Conservation (phyloP, 2,888 invertebrate genomes). For the Cryptops parisi region DNA sequence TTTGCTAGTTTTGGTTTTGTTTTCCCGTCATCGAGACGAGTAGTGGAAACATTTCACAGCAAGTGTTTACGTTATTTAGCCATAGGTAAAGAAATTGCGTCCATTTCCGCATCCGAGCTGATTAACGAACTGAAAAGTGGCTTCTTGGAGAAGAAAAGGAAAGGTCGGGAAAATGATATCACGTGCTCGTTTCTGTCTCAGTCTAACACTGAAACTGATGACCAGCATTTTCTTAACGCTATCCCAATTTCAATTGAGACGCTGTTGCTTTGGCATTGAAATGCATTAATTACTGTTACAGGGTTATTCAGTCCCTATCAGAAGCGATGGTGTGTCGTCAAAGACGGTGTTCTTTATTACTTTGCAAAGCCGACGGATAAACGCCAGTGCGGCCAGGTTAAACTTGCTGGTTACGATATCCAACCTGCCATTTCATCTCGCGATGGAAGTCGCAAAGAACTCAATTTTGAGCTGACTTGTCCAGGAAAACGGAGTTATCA, state of each 20-base stretch:
- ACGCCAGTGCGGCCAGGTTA: background rate
- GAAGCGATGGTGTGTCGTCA: constrained; percentile 6
- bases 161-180: background rate
- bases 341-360: constrained; percentile 8
- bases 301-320: constrained; percentile 5
- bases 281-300: background rate
- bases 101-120: background rate
- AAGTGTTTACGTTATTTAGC: background rate
- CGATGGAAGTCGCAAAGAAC: background rate
- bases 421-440: background rate
- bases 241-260: too few species aligned
- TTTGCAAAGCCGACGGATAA: background rate
- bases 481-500: constrained; percentile 6
- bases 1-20: too few species aligned
- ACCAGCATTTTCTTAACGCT: too few species aligned
- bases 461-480: constrained; percentile 4
- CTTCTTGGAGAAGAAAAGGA: background rate
- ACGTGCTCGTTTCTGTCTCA: too few species aligned
- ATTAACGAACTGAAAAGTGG: background rate
- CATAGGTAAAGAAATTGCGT: background rate
- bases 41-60: too few species aligned
- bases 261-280: too few species aligned
- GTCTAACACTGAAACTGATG: too few species aligned
- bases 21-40: too few species aligned
- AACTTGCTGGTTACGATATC: constrained; percentile 1